phyloP scores from a whole-genome alignment of 2,888 invertebrate species.

The Pantelozetes paolii region DNA sequence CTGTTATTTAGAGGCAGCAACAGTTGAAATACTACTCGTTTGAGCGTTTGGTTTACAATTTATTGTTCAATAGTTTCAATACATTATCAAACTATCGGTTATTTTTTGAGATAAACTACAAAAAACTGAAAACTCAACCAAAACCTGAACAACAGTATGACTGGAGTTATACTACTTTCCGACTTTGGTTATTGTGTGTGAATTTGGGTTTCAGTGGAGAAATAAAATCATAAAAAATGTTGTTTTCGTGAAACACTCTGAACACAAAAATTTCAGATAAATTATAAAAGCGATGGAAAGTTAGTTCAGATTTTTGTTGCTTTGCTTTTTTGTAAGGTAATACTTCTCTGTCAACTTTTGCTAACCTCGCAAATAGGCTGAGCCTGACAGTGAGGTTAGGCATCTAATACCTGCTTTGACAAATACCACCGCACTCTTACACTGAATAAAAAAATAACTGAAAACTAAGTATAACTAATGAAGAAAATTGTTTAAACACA shows the following conservation, averaged over 20 bases:
- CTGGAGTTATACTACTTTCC: not conserved
- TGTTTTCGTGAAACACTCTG: not conserved
- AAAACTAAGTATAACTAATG: no score
- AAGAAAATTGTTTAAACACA: no score
- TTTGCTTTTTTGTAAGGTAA: not conserved
- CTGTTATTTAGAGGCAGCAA: not conserved
- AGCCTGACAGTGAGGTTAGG: not conserved
- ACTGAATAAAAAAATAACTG: not conserved
- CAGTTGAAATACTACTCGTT: not conserved
- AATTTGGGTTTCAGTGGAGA: not conserved
- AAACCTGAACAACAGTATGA: not conserved
- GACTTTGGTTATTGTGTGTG: not conserved
- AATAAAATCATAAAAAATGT: not conserved
- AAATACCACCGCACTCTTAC: not conserved
- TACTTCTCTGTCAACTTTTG: not conserved
- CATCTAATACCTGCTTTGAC: not conserved
- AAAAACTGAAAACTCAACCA: not conserved
- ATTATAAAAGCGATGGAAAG: not conserved
- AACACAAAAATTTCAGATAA: not conserved
- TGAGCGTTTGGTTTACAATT: not conserved
- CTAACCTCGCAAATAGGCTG: not conserved
- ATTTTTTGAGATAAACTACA: not conserved
- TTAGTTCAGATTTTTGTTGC: not conserved
- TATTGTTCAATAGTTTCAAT: not conserved
- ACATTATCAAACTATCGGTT: not conserved